Base-by-base conservation (phyloP, 2,797 vertebrate species). In the Hylomyscus alleni region DNA sequence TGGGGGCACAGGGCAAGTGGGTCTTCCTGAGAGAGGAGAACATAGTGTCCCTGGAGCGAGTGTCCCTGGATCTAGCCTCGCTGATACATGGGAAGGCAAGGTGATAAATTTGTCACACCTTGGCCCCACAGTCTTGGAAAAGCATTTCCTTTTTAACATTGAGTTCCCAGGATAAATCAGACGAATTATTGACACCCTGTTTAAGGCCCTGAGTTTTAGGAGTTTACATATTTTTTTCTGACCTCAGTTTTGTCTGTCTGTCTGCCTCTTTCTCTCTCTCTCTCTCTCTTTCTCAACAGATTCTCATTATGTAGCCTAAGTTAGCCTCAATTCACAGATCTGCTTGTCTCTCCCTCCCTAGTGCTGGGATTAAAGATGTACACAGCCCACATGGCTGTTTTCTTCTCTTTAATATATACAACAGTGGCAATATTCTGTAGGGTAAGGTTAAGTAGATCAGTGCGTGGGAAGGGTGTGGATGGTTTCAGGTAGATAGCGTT, bases 341-440 rank as follows among this genome's bases (percentile, higher is more conserved):
- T 24, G 12, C 44, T 34, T 67, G 60, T 62, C 62, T 67, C 20
- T 69, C 62, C 20, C 44, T 85, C 62, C 20, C 8, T 11, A 34
- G 60, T 34, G 60, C 60, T 50, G 44, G 44, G 62, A n/a, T 67
- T 50, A 85, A 67, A 67, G 83, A 20, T 67, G 44, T 50, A 12
- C 3, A 4, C 20, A 8, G 11, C 6, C 44, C 7, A 9, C 10
- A 5, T 4, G 3, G 31, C 20, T 69, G 31, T n/a, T 58, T 89
- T 90, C 31, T 93, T 78, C 52, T 75, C 65, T 95, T 95, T 90
- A 89, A 92, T 65, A 37, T 69, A 19, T 34, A 14, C 6, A 88
- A 77, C n/a, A 50, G 54, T 37, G 50, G 19, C 34, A 37, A 4
- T 12, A 47, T 84, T 12, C 13, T 3, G 20, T 72, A 62, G 67